These are phyloP conservation scores for Pungitius pungitius DNA, from an alignment of 2,113 vertebrate species.

Conservation along the genomic window DNA sequence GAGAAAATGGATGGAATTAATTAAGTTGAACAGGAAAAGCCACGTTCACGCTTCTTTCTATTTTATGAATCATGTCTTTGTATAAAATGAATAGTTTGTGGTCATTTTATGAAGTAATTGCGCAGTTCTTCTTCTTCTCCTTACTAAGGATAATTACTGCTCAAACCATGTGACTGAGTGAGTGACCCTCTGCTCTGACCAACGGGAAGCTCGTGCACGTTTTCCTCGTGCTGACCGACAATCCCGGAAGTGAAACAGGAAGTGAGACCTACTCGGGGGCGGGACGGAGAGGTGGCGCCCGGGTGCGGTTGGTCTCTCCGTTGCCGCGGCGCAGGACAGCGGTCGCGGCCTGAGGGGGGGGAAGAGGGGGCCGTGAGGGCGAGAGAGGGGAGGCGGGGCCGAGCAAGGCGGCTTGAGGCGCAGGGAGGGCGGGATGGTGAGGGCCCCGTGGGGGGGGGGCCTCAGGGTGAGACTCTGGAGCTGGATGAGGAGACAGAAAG, in stretches of 20 bases:
- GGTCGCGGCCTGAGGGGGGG: slow-evolving; percentile 74
- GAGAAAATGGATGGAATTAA: neutral
- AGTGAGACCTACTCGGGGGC: slow-evolving; percentile 75
- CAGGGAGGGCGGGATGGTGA: slow-evolving; percentile 77
- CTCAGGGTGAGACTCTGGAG: slow-evolving; percentile 79
- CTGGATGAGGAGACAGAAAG: slow-evolving; percentile 43
- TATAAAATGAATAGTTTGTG: no score
- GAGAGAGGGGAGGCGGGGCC: slow-evolving; percentile 60
- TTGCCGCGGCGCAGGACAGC: slow-evolving; percentile 53
- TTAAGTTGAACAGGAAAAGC: neutral
- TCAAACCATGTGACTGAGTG: neutral
- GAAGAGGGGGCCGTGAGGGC: slow-evolving; percentile 69
- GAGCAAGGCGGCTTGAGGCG: slow-evolving; percentile 67
- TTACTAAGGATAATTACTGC: neutral
- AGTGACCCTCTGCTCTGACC: neutral
- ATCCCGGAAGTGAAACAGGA: neutral
- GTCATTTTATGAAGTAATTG: no score
- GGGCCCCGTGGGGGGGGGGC: slow-evolving; percentile 70
- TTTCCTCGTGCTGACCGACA: neutral
- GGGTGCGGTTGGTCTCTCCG: slow-evolving; percentile 58
- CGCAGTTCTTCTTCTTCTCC: no score
- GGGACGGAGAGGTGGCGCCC: slow-evolving; percentile 76
- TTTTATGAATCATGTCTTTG: no score
- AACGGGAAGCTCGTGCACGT: neutral
- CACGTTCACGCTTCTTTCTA: no score